phyloP scores from a whole-genome alignment of 2,888 invertebrate species.

The Brassicogethes aeneus region DNA sequence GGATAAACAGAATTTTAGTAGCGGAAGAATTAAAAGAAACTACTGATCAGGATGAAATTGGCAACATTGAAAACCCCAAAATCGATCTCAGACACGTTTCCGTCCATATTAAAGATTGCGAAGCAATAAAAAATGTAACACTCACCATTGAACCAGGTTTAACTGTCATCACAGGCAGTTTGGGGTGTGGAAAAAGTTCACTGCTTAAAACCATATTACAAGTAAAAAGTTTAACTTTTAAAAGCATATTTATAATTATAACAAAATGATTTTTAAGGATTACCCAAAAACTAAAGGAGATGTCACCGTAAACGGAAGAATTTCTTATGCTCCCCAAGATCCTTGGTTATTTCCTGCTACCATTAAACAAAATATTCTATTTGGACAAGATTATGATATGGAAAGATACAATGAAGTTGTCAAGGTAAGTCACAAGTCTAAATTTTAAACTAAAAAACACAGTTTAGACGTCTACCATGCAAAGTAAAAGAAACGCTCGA shows the following conservation, averaged over 20 bases:
- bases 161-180: constrained; percentile 52
- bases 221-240: no score
- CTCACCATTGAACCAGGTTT: constrained; percentile 39
- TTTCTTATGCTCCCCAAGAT: constrained; percentile 52
- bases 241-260: no score
- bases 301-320: constrained; percentile 41
- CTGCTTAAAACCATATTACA: constrained; percentile 37
- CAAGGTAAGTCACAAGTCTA: constrained; percentile 45
- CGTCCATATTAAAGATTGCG: constrained; percentile 22
- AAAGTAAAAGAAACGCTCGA: no score
- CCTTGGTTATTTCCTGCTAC: constrained; percentile 53
- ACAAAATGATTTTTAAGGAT: constrained; percentile 33
- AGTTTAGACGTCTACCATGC: no score
- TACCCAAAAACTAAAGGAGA: constrained; percentile 26
- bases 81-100: constrained; percentile 23
- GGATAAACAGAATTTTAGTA: constrained; percentile 51
- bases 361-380: constrained; percentile 69
- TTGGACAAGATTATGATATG: constrained; percentile 54
- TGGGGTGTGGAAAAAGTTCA: constrained; percentile 56
- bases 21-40: constrained; percentile 36
- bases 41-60: constrained; percentile 19
- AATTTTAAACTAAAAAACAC: no score
- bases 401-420: constrained; percentile 51
- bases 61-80: constrained; percentile 15
- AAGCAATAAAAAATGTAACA: constrained; percentile 39